Evolutionary conservation across 2,797 vertebrate genomes (phyloP), one percentile per base, ranked within the genome.

Genomic region (Acanthiza pusilla): DNA sequence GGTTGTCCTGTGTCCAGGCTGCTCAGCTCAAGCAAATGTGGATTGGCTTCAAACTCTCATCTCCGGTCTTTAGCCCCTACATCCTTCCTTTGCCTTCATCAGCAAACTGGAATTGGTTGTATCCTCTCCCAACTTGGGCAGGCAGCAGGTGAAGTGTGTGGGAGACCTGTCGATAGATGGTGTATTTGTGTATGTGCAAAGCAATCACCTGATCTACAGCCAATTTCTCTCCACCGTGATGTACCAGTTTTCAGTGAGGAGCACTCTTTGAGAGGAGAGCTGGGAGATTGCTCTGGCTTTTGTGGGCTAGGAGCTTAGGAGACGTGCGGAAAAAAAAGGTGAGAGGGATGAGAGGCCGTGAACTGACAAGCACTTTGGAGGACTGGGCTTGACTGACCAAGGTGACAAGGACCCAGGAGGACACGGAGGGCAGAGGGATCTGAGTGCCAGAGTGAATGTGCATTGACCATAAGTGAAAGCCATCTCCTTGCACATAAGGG

Each of bases 171-270:
- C 67, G 82, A 17, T 26, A 47, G 50, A 45, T 0, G 2, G 9
- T 42, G 11, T 53, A 17, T 67, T 72, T 71, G 36, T 55, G 29
- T 55, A 43, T 1, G 2, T 50, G 34, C 10, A 77, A 94, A 91
- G 54, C 17, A 54, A 34, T 36, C 34, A 51, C 34, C 16, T 5
- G 16, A 43, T 34, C 29, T 61, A 12, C 60, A 74, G 47, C 5
- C 18, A 18, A 1, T 73, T 85, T 48, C 47, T 65, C 65, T 57
- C 29, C 43, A 19, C 22, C 0, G 0, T 26, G n/a, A 13, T 2
- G 3, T 55, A 40, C 18, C 84, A 54, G 32, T 34, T 78, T 76
- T 50, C 72, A 38, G 57, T 22, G 32, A 83, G 82, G 80, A 25
- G 20, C 36, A 47, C 0, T 0, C 25, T 86, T 66, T 45, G 43